Conservation (phyloP, 2,113 vertebrate genomes). For the Athene noctua region DNA sequence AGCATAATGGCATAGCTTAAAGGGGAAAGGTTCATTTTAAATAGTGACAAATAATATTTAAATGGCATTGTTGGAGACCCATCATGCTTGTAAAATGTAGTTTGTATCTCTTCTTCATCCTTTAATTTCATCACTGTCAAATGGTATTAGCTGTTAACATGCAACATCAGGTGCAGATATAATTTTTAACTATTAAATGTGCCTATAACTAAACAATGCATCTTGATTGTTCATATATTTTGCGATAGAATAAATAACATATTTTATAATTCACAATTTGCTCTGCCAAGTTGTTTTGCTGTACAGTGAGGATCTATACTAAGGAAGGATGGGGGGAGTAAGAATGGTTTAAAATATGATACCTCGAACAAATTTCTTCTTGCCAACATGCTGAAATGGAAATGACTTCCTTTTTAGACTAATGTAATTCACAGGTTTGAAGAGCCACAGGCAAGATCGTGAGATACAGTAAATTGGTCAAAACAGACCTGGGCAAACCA, state of each 20-base stretch:
- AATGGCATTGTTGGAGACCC: conserved; percentile 93
- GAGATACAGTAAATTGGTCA: conserved; percentile 60
- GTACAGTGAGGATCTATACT: conserved; percentile 13
- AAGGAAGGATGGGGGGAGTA: background rate
- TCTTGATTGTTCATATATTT: conserved; percentile 74
- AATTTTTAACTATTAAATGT: conserved; percentile 81
- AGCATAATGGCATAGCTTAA: conserved; percentile 95
- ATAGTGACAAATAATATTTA: conserved; percentile 94
- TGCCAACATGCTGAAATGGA: conserved; percentile 49
- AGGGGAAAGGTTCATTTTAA: conserved; percentile 89
- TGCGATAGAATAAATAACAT: conserved; percentile 57
- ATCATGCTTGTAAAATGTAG: conserved; percentile 94
- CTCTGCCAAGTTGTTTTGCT: conserved; percentile 44
- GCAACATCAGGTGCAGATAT: conserved; percentile 83
- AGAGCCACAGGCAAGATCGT: conserved; percentile 49
- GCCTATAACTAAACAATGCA: conserved; percentile 75
- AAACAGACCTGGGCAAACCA: conserved; percentile 60
- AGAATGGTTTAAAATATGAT: conserved; percentile 41
- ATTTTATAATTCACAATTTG: conserved; percentile 56
- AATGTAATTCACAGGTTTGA: conserved; percentile 61
- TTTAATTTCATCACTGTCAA: conserved; percentile 84
- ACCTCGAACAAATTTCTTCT: conserved; percentile 49
- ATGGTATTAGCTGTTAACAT: conserved; percentile 80
- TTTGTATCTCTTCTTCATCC: conserved; percentile 84
- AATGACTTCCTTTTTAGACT: conserved; percentile 66